Evolutionary conservation across 2,113 vertebrate genomes (phyloP).

Genomic region (Coryphaenoides rupestris): DNA sequence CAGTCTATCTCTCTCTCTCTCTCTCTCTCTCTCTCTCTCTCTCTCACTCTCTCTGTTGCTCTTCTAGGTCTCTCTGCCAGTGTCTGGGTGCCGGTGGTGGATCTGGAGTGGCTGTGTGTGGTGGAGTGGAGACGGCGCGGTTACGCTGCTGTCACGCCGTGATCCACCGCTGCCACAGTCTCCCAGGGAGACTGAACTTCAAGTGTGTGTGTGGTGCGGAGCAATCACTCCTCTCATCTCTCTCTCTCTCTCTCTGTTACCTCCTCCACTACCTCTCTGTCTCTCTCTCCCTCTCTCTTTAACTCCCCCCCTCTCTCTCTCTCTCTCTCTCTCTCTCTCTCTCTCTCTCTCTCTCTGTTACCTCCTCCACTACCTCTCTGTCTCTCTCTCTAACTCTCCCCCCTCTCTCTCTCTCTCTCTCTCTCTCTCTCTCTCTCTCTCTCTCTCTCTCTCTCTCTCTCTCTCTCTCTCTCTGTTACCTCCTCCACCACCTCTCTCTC

Average conservation of each 20-base stretch:
- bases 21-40: constrained; percentile 18
- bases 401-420: constrained; percentile 55
- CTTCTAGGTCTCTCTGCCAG: neutral
- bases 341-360: constrained; percentile 37
- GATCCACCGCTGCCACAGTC: constrained; percentile 61
- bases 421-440: constrained; percentile 25
- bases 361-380: constrained; percentile 14
- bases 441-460: no score
- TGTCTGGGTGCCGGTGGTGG: constrained; percentile 9
- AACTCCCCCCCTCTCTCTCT: constrained; percentile 25
- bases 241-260: constrained; percentile 49
- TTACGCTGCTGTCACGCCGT: constrained; percentile 61
- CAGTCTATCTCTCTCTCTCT: constrained; percentile 7
- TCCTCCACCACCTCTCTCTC: no score
- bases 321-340: constrained; percentile 20
- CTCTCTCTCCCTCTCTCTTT: constrained; percentile 45
- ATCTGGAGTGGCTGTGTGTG: constrained; percentile 38
- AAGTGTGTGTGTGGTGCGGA: constrained; percentile 69
- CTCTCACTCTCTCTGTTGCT: constrained; percentile 17
- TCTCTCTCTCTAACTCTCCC: constrained; percentile 10
- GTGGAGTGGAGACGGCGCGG: constrained; percentile 56
- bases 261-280: constrained; percentile 45
- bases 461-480: no score
- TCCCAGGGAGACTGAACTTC: constrained; percentile 76
- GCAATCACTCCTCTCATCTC: constrained; percentile 70